phyloP scores from a whole-genome alignment of 2,888 invertebrate species.

The Microdon myrmicae region DNA sequence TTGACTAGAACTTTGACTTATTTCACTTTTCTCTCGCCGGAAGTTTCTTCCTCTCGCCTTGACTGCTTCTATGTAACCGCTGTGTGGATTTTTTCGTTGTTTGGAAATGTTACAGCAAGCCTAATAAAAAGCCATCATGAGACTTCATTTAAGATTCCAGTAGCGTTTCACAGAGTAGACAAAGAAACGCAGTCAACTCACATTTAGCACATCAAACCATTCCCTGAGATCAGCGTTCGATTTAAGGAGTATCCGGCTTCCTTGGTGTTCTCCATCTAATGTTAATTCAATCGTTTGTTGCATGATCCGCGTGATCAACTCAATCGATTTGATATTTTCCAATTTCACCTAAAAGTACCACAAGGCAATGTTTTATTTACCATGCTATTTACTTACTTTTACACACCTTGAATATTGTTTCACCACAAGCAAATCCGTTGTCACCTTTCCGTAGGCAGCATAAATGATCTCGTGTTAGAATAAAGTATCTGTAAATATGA shows the following conservation, averaged over 20 bases:
- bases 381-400: background rate
- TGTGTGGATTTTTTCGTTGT: conserved; percentile 39
- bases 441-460: conserved; percentile 42
- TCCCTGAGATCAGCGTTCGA: conserved; percentile 39
- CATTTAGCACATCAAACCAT: conserved; percentile 45
- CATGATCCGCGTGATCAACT: conserved; percentile 37
- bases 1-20: conserved; percentile 34
- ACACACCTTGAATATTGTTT: conserved; percentile 39
- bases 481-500: conserved; percentile 30
- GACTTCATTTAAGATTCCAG: conserved; percentile 20
- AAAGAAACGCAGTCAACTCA: conserved; percentile 27
- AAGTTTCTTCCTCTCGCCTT: conserved; percentile 43
- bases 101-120: conserved; percentile 43
- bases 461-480: conserved; percentile 39
- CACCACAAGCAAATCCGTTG: conserved; percentile 37
- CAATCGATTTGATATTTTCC: conserved; percentile 41
- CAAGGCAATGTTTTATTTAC: background rate
- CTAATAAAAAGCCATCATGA: conserved; percentile 2
- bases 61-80: conserved; percentile 36
- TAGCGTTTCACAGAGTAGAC: background rate
- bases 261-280: conserved; percentile 35
- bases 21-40: conserved; percentile 44
- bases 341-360: conserved; percentile 30
- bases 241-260: conserved; percentile 36
- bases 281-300: conserved; percentile 40